phyloP scores from a whole-genome alignment of 2,797 vertebrate genomes.

The Danio kyathit region DNA sequence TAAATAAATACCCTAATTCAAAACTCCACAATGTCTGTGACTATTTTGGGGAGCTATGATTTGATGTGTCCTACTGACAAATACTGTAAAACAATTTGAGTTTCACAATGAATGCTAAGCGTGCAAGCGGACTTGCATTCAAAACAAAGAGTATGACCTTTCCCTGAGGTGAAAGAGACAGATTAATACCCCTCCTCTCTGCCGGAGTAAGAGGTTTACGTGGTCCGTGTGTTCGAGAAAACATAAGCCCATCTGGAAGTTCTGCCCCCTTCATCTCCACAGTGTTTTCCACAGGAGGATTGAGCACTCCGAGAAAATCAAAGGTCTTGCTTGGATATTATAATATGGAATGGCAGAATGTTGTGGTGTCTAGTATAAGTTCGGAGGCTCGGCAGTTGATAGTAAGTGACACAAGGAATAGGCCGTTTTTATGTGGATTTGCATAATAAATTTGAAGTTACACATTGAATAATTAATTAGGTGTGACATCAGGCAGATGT shows the following conservation, averaged over 20 bases:
- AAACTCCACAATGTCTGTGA: neutral
- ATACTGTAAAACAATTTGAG: slow-evolving; percentile 7
- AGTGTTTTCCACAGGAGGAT: slow-evolving; percentile 28
- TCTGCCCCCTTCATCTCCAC: slow-evolving; percentile 36
- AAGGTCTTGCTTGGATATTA: slow-evolving; percentile 13
- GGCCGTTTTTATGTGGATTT: slow-evolving; percentile 20
- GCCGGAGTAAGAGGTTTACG: slow-evolving; percentile 58
- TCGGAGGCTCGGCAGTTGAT: slow-evolving; percentile 10
- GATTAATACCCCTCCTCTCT: slow-evolving; percentile 54
- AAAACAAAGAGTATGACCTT: slow-evolving; percentile 38
- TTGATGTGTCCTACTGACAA: neutral
- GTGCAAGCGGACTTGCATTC: neutral
- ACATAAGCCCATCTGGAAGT: slow-evolving; percentile 47
- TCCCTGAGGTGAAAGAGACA: slow-evolving; percentile 50
- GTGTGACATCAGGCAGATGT: slow-evolving; percentile 42
- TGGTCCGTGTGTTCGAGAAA: slow-evolving; percentile 39
- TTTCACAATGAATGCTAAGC: slow-evolving; percentile 27
- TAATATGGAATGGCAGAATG: slow-evolving; percentile 16
- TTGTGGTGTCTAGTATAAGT: slow-evolving; percentile 28
- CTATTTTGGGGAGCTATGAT: neutral
- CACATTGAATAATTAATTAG: slow-evolving; percentile 54
- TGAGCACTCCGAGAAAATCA: slow-evolving; percentile 18
- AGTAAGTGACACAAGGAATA: slow-evolving; percentile 27
- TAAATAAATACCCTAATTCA: slow-evolving; percentile 16
- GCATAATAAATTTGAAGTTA: slow-evolving; percentile 46